Conservation (phyloP, 2,797 vertebrate genomes). For the Cetoscarus ocellatus region DNA sequence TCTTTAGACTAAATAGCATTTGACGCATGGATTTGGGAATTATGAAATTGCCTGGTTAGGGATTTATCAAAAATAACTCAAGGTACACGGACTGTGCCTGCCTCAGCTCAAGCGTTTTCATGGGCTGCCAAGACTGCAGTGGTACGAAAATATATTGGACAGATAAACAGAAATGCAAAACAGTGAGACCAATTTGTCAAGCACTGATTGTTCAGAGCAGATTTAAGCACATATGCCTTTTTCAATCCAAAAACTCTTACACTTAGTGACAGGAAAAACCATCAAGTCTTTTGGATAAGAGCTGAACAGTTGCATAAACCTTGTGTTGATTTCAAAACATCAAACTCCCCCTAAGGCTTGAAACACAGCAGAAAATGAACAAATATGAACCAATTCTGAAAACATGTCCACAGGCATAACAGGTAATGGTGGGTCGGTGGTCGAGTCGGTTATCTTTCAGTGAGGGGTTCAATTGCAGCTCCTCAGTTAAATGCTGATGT, state of each 20-base stretch:
- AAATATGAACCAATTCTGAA: no score
- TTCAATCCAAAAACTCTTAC: slow-evolving; percentile 6
- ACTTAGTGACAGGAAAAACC: slow-evolving; percentile 7
- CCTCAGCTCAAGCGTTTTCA: slow-evolving; percentile 52
- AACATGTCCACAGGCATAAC: no score
- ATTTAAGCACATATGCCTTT: slow-evolving; percentile 36
- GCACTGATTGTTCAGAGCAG: slow-evolving; percentile 23
- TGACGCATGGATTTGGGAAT: slow-evolving; percentile 56
- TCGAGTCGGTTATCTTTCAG: no score
- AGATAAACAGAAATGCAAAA: slow-evolving; percentile 53
- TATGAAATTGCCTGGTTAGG: slow-evolving; percentile 57
- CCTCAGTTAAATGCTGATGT: no score
- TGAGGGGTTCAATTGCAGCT: no score
- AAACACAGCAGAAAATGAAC: no score
- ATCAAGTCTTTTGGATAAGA: slow-evolving; percentile 6
- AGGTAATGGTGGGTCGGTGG: no score
- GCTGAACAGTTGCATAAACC: slow-evolving; percentile 19
- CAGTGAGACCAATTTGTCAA: slow-evolving; percentile 46
- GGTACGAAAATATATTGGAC: slow-evolving; percentile 53
- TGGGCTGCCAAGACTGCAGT: slow-evolving; percentile 54
- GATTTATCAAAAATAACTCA: slow-evolving; percentile 70
- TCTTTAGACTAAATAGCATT: slow-evolving; percentile 61
- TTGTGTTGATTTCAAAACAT: slow-evolving; percentile 14
- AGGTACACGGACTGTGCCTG: slow-evolving; percentile 55
- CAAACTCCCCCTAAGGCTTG: slow-evolving; percentile 2